These are phyloP conservation scores for Sakesphorus luctuosus DNA, from an alignment of 2,113 vertebrate genomes.

Conservation along the genomic window DNA sequence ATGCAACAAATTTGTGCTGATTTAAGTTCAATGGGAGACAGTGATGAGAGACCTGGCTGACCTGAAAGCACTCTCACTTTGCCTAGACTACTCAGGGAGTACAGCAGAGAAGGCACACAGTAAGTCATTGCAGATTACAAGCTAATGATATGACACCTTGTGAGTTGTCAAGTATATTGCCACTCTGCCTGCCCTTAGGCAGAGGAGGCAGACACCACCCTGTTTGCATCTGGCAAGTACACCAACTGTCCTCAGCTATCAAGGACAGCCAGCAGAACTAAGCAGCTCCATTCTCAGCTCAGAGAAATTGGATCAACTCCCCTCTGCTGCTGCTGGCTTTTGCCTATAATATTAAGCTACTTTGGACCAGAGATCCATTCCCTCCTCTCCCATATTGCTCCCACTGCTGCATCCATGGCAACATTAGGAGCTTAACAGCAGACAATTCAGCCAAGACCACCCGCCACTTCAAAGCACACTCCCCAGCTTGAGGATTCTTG, in stretches of 20 bases:
- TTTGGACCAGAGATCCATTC: conserved; percentile 10
- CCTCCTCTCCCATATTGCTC: background rate
- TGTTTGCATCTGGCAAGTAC: background rate
- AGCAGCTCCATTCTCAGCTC: background rate
- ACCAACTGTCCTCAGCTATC: background rate
- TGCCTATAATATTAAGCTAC: conserved; percentile 38
- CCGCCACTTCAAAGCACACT: conserved; percentile 38
- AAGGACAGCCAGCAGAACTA: conserved; percentile 21
- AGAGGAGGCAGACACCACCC: background rate
- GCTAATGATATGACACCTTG: conserved; percentile 35
- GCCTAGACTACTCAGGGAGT: background rate
- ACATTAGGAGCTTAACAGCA: conserved; percentile 33
- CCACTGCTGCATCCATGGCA: conserved; percentile 43
- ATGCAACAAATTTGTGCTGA: background rate
- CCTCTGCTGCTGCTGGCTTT: conserved; percentile 22
- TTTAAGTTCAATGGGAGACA: background rate
- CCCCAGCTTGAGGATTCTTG: conserved; percentile 16
- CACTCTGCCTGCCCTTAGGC: background rate
- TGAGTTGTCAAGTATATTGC: background rate
- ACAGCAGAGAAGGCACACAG: conserved; percentile 1
- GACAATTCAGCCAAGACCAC: conserved; percentile 29
- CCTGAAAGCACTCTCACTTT: background rate
- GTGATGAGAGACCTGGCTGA: background rate
- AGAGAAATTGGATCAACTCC: conserved; percentile 25
- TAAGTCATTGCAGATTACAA: conserved; percentile 18